Evolutionary conservation across 2,888 invertebrate species (phyloP).

Genomic region (Ophion ellenae): DNA sequence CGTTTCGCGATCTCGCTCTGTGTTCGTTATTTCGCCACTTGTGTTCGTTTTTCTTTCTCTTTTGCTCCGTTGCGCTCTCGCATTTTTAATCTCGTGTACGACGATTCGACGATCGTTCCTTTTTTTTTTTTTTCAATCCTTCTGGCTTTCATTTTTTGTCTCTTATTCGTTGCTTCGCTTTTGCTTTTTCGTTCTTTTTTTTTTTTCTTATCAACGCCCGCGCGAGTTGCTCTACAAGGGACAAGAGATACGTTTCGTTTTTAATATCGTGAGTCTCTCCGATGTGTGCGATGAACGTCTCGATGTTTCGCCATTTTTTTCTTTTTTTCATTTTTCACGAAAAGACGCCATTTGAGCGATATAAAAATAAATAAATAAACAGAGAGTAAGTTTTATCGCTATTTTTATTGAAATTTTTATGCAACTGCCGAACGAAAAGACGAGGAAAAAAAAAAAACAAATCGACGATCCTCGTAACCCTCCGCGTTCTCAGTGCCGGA

Average conservation of each 20-base stretch:
- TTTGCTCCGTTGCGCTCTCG: conserved; percentile 64
- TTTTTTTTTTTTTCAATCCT: background rate
- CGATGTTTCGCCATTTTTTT: conserved; percentile 20
- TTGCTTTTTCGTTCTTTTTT: conserved; percentile 51
- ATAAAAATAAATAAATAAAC: background rate
- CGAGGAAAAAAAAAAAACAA: background rate
- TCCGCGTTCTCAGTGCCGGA: conserved; percentile 17
- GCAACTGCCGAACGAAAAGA: background rate
- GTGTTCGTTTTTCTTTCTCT: conserved; percentile 60
- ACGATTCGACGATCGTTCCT: conserved; percentile 49
- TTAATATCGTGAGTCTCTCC: conserved; percentile 58
- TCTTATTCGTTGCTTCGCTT: too few species aligned
- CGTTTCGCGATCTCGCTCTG: conserved; percentile 55
- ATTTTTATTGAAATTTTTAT: background rate
- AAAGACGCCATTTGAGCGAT: background rate
- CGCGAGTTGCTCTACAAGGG: conserved; percentile 77
- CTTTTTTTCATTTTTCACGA: background rate
- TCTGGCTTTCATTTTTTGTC: too few species aligned
- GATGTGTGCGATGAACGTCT: conserved; percentile 22
- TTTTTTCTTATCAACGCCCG: conserved; percentile 73
- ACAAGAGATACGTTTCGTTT: conserved; percentile 74
- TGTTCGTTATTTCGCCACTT: too few species aligned
- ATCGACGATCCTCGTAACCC: conserved; percentile 49
- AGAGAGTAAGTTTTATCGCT: background rate
- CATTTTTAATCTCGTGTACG: conserved; percentile 53